A percentile compares a stretch with the other conserved stretches of the same genome.
Conservation (phyloP, 1,140 invertebrate species). For the Macrobrachium rosenbergii region DNA sequence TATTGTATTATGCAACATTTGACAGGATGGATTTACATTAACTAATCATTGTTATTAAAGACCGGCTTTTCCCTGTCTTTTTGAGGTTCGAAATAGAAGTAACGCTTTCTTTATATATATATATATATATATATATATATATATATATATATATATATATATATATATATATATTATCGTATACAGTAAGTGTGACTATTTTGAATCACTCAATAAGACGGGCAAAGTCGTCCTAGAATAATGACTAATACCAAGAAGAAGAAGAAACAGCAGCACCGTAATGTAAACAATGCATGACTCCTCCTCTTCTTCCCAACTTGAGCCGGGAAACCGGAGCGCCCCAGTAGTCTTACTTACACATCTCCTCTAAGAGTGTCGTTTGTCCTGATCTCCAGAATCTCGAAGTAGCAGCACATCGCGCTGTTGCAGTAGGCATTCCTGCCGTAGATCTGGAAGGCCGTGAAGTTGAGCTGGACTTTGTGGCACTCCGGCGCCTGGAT, state of each 20-base stretch:
- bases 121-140: conserved; percentile 11
- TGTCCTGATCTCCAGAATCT: conserved; percentile 30
- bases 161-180: neutral
- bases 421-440: neutral
- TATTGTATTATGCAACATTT: too few relatives aligned
- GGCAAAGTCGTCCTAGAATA: too few relatives aligned
- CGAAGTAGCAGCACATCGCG: conserved; percentile 9
- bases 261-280: too few relatives aligned
- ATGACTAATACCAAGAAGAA: too few relatives aligned
- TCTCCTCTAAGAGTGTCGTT: conserved; percentile 5
- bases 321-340: neutral
- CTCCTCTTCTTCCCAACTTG: too few relatives aligned
- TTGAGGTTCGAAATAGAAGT: too few relatives aligned
- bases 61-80: neutral
- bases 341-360: neutral
- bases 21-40: too few relatives aligned
- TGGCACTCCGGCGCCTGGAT: conserved; percentile 47
- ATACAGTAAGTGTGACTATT: too few relatives aligned
- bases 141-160: conserved; percentile 11
- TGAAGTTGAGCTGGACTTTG: conserved; percentile 37
- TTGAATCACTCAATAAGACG: too few relatives aligned
- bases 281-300: too few relatives aligned
- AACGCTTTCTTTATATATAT: neutral
- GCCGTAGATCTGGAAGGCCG: conserved; percentile 29
- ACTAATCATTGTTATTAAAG: neutral